Base-by-base conservation (phyloP, 2,113 vertebrate species). In the Nibea coibor region DNA sequence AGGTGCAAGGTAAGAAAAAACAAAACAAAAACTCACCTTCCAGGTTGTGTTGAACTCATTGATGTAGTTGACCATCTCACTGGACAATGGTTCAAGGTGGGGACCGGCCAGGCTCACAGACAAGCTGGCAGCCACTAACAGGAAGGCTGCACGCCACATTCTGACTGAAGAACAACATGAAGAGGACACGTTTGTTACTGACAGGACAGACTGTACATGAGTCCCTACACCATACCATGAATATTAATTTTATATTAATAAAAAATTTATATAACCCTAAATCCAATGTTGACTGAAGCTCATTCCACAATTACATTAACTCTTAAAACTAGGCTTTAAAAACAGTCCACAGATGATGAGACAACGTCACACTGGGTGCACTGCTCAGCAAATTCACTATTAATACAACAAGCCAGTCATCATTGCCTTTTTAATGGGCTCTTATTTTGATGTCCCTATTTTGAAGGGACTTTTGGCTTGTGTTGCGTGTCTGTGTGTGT, bases 1-100 rank as follows among this genome's bases (percentile, higher is more conserved):
- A 20, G 42, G 8, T n/a, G 50, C 9, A 7, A 4, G 2, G 5
- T 3, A 11, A n/a, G 6, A 7, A 54, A 61, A 10, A 17, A 9
- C 12, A 19, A 31, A 24, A 62, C 12, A 31, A 20, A 10, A 78
- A 39, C 85, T 90, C 86, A 99, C 98, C 95, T 88, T 95, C 98
- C 98, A 99, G 2, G 97, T 98, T 3, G 96, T 96, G 92, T 99
- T 99, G 22, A 92, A 80, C 56, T 98, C 97, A 86, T 99, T 99
- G 87, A 99, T 94, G 64, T 96, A 96, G 91, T 96, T 95, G 81
- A 98, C 89, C 95, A 98, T 92, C 22, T 98, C 97, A 0, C 45
- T 85, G 0, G 97, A 97, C 81, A 98, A 91, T 0, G 95, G 94
- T 4, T 89, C 78, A 16, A 96, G 90, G 43, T 28, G 72, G 3